A percentile compares a stretch with the other conserved stretches of the same genome.
Conservation (phyloP, 2,113 vertebrate species). For the Muntiacus reevesi region DNA sequence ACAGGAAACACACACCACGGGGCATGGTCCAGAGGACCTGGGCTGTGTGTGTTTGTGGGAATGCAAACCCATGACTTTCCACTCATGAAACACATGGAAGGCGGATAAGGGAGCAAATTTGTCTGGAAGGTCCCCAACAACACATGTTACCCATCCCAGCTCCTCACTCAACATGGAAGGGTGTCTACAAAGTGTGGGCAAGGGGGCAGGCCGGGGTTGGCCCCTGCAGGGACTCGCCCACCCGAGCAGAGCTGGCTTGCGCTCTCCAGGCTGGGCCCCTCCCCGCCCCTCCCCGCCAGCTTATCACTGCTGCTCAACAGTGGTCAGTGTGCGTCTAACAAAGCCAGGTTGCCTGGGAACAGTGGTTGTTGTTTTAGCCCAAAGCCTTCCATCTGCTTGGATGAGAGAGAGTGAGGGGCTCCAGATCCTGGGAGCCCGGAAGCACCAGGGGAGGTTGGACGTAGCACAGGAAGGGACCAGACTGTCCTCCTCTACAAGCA, state of each 20-base stretch:
- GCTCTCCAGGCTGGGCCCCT: neutral
- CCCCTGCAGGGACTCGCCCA: neutral
- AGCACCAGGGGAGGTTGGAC: too few species aligned
- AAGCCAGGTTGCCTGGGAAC: neutral
- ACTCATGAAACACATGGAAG: rapidly evolving
- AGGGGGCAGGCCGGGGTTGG: neutral
- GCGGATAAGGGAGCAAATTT: neutral
- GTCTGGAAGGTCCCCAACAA: neutral
- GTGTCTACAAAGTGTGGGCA: neutral
- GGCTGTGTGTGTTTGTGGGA: neutral
- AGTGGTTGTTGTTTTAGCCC: neutral
- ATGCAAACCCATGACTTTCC: neutral
- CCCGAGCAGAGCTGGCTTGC: neutral
- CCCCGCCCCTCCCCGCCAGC: neutral
- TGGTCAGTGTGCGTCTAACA: rapidly evolving
- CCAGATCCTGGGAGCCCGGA: neutral
- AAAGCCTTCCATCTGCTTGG: neutral
- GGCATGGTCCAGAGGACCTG: neutral
- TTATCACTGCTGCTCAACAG: rapidly evolving
- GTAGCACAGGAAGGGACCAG: neutral
- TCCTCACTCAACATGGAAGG: neutral
- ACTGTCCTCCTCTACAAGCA: neutral
- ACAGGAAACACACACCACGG: slow-evolving; percentile 55
- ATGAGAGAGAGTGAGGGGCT: neutral
- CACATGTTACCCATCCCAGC: neutral